A percentile compares a stretch with the other conserved stretches of the same genome.
Evolutionary conservation across 1,140 invertebrate species (phyloP).

Genomic region (Sycophila sp.): DNA sequence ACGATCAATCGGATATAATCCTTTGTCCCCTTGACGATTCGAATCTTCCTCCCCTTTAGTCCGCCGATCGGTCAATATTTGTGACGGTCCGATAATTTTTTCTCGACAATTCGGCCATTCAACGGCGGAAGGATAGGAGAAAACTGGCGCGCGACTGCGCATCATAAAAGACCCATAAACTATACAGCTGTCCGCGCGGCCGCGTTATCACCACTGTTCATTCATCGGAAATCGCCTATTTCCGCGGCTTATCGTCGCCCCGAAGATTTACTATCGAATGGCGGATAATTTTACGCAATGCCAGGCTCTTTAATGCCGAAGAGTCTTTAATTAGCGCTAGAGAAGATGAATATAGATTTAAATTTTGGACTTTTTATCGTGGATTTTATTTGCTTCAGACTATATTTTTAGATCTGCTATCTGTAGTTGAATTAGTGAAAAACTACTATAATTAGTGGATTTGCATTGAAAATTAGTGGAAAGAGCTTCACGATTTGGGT

Average conservation of each 20-base stretch:
- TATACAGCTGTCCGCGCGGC: conserved; percentile 52
- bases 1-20: too few species aligned
- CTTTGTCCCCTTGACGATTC: too few species aligned
- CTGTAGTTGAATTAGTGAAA: too few species aligned
- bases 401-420: too few species aligned
- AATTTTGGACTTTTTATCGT: too few species aligned
- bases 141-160: not conserved
- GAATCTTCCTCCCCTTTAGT: too few species aligned
- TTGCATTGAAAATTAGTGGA: too few species aligned
- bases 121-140: conserved; percentile 9
- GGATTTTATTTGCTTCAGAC: too few species aligned
- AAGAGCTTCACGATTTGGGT: too few species aligned
- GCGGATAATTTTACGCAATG: not conserved
- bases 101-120: conserved; percentile 52
- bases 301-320: not conserved
- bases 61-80: conserved; percentile 44
- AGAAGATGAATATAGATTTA: too few species aligned
- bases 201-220: conserved; percentile 51
- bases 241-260: not conserved
- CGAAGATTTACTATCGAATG: conserved; percentile 1
- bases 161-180: conserved; percentile 56
- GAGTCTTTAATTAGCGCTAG: not conserved
- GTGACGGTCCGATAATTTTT: conserved; percentile 23
- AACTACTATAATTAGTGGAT: too few species aligned
- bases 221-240: conserved; percentile 47